Conservation (phyloP, 2,797 vertebrate species). For the Etheostoma perlongum region DNA sequence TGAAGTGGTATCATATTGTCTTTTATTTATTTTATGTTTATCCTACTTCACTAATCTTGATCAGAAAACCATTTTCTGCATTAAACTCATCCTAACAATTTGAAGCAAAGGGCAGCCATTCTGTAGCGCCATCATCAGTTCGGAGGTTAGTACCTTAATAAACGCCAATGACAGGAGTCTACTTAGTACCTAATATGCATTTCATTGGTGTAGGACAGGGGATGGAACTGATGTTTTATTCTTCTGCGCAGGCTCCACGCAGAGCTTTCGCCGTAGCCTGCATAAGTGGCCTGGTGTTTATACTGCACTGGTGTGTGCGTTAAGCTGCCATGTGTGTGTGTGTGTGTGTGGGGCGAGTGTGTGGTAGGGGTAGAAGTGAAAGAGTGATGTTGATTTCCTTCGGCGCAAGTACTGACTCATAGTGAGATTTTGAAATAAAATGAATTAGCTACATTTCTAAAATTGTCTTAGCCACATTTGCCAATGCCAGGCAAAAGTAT, state of each 20-base stretch:
- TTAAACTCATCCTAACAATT: background rate
- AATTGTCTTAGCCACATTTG: conserved; percentile 5
- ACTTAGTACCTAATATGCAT: background rate
- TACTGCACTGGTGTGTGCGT: too few relatives aligned
- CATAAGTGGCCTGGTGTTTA: too few relatives aligned
- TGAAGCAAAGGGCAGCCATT: background rate
- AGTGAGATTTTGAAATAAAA: background rate
- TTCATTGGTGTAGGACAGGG: background rate
- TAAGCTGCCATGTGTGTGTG: too few relatives aligned
- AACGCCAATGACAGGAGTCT: background rate
- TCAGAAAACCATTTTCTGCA: background rate
- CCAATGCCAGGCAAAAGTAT: background rate
- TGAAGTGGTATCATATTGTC: background rate
- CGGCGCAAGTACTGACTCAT: too few relatives aligned
- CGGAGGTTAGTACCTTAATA: background rate
- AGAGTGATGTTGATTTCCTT: too few relatives aligned
- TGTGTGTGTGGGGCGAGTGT: too few relatives aligned
- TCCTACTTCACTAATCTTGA: background rate
- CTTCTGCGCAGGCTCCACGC: too few relatives aligned
- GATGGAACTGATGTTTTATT: too few relatives aligned
- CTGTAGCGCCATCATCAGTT: background rate
- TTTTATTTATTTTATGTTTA: background rate
- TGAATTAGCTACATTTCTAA: background rate
- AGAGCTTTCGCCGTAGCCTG: too few relatives aligned
- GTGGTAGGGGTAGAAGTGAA: too few relatives aligned